Base-by-base conservation (phyloP, 2,888 invertebrate species). In the Brenthis hecate region DNA sequence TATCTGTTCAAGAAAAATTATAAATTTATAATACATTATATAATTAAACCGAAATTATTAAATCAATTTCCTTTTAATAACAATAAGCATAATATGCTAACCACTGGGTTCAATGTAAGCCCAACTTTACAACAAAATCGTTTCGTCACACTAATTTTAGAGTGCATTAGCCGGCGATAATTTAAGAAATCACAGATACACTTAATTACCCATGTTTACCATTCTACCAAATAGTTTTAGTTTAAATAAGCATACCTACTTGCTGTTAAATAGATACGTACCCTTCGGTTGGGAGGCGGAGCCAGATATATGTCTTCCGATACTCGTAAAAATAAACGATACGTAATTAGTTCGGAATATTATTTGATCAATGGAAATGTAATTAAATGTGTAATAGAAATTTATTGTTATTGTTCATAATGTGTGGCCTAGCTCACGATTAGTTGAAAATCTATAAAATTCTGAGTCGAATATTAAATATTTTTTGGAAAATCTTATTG, bases 131-230 rank as follows among this genome's bases (percentile, higher is more conserved):
- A 11, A 66, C 43, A 43, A 3, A 47, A 65, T 71, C 72, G 77
- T 73, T 78, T 75, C 80, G 82, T 84, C 81, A 81, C 82, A 82
- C 88, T 85, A 84, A 87, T 89, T 89, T 85, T 79, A 75, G 84
- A 85, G 80, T 81, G 77, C 84, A 85, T 86, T 88, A 84, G 83
- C 79, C 80, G 74, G 72, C 80, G 84, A 86, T 88, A 85, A 86
- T 84, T 85, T 84, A 78, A 71, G 79, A 81, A 85, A 88, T 84
- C 79, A 78, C 77, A 81, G 79, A 81, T 84, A 78, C 84, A 84
- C 82, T 87, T 86, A 86, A 89, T 86, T 87, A 85, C 81, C 78
- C 80, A 79, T 87, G 87, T 88, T 88, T 83, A 85, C 84, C 78
- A 81, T 85, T 76, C 76, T 73, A 77, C 74, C 74, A 74, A 79